phyloP scores from a whole-genome alignment of 2,888 invertebrate species.

The Drosophila paranaensis region DNA sequence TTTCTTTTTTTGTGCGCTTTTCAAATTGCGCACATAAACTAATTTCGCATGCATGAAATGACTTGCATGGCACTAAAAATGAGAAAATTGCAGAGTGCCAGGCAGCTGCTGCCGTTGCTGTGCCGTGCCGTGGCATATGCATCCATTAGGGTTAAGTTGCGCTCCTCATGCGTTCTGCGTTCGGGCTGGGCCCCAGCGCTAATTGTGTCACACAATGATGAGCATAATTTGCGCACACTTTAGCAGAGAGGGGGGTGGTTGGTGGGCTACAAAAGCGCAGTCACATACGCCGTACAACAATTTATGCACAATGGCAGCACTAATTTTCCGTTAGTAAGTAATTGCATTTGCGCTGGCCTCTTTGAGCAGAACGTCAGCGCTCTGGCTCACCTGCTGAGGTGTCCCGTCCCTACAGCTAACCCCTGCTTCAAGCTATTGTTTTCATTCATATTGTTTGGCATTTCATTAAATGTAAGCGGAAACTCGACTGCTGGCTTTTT shows the following conservation, averaged over 20 bases:
- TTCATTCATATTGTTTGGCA: conserved; percentile 15
- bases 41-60: conserved; percentile 78
- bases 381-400: not conserved
- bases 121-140: conserved; percentile 30
- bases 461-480: conserved; percentile 64
- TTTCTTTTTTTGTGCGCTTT: conserved; percentile 40
- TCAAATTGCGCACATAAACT: conserved; percentile 78
- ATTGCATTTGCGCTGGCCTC: conserved; percentile 70
- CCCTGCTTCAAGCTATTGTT: no score
- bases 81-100: conserved; percentile 61
- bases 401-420: no score
- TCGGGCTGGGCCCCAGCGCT: conserved; percentile 39
- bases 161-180: conserved; percentile 23
- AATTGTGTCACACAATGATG: conserved; percentile 80
- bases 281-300: conserved; percentile 48
- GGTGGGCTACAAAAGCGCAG: conserved; percentile 37
- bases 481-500: conserved; percentile 18
- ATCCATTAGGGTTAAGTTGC: conserved; percentile 74
- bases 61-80: conserved; percentile 65
- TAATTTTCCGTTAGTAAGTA: conserved; percentile 80
- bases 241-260: not conserved
- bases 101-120: conserved; percentile 29
- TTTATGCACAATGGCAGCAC: conserved; percentile 56
- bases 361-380: conserved; percentile 18
- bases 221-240: conserved; percentile 72